Conservation (phyloP, 1,140 invertebrate genomes). For the Ctenoplectra terminalis region DNA sequence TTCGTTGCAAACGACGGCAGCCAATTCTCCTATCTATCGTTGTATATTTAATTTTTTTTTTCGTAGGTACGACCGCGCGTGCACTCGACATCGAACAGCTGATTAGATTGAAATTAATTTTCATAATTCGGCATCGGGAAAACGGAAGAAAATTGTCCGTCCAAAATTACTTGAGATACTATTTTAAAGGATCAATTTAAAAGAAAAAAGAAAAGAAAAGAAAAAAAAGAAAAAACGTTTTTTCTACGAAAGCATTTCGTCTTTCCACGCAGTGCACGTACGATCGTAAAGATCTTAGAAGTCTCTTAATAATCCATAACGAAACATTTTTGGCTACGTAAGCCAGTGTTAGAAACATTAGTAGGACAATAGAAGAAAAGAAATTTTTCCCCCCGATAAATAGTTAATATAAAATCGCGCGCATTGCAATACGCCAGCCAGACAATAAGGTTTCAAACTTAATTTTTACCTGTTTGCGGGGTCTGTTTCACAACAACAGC, state of each 20-base stretch:
- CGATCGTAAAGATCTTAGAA: slow-evolving; percentile 4
- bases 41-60: slow-evolving; percentile 28
- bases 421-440: slow-evolving; percentile 43
- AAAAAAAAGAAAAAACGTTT: too few species aligned
- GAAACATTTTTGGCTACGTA: slow-evolving; percentile 33
- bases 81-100: background rate
- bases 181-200: too few species aligned
- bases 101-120: background rate
- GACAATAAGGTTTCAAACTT: slow-evolving; percentile 61
- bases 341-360: slow-evolving; percentile 25
- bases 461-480: slow-evolving; percentile 37
- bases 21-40: slow-evolving; percentile 38
- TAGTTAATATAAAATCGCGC: slow-evolving; percentile 18
- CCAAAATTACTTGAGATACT: background rate
- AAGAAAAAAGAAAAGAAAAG: too few species aligned
- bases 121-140: background rate
- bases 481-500: background rate
- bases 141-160: slow-evolving; percentile 4
- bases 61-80: slow-evolving; percentile 27
- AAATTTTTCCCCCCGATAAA: background rate
- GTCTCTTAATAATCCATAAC: slow-evolving; percentile 37
- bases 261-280: slow-evolving; percentile 2
- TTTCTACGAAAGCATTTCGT: background rate
- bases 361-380: slow-evolving; percentile 23
- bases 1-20: slow-evolving; percentile 28